A percentile compares a stretch with the other conserved stretches of the same genome.
Evolutionary conservation across 2,888 invertebrate species (phyloP).

Genomic region (Sinohyriopsis cumingii): DNA sequence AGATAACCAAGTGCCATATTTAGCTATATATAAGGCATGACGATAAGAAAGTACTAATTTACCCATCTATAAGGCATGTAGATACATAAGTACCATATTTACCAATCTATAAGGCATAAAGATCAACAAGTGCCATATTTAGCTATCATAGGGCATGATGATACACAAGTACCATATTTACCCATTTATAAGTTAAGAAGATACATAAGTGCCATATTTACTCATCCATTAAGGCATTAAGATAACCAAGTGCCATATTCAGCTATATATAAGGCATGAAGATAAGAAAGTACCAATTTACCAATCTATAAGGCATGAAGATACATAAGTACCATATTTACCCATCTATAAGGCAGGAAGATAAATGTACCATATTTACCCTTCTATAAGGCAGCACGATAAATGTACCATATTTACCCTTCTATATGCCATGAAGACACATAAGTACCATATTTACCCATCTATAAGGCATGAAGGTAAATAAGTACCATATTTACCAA

Average conservation of each 20-base stretch:
- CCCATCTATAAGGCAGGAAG: too few species aligned
- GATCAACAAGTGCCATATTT: too few species aligned
- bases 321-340: neutral
- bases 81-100: neutral
- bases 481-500: too few species aligned
- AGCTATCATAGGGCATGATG: neutral
- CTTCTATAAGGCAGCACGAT: neutral
- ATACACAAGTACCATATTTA: neutral
- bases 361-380: too few species aligned
- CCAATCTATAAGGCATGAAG: neutral
- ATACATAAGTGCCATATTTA: too few species aligned
- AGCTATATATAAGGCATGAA: neutral
- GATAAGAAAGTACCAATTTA: neutral
- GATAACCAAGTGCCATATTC: neutral
- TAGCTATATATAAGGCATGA: neutral
- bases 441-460: too few species aligned
- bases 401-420: neutral
- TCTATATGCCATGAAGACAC: too few species aligned
- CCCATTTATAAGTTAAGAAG: too few species aligned
- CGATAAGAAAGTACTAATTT: neutral
- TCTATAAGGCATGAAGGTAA: neutral
- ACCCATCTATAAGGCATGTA: neutral
- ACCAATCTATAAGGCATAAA: too few species aligned
- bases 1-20: neutral
- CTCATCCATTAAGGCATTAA: neutral